These are phyloP conservation scores for Drosophila demipolita DNA, from an alignment of 2,888 invertebrate species.

Conservation along the genomic window DNA sequence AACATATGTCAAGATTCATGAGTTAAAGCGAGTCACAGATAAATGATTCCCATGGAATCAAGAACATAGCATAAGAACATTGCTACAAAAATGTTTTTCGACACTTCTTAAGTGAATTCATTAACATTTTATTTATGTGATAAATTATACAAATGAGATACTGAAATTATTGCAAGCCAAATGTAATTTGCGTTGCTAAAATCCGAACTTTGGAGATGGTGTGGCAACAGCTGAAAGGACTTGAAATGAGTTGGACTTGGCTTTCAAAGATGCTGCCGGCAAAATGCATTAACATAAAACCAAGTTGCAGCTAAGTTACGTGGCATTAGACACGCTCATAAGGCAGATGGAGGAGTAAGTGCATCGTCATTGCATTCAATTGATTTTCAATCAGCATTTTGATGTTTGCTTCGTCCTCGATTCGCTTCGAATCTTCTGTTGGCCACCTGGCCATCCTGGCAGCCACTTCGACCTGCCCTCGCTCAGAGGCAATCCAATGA, in stretches of 20 bases:
- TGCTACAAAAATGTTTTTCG: no score
- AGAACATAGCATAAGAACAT: no score
- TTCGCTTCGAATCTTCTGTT: constrained; percentile 3
- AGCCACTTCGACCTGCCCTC: constrained; percentile 40
- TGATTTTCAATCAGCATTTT: constrained; percentile 70
- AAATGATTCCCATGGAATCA: neutral
- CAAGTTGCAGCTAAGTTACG: constrained; percentile 8
- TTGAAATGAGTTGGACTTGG: neutral
- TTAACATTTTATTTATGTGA: neutral
- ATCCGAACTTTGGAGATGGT: constrained; percentile 37
- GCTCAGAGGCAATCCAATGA: constrained; percentile 29
- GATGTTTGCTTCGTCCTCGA: constrained; percentile 39
- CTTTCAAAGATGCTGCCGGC: neutral
- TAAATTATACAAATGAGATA: neutral
- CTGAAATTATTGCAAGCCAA: neutral
- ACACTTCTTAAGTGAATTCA: neutral
- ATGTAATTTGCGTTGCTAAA: neutral
- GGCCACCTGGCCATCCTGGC: constrained; percentile 6
- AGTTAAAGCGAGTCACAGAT: neutral
- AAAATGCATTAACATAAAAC: constrained; percentile 3
- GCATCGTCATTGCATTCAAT: constrained; percentile 57
- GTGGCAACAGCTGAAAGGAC: constrained; percentile 10
- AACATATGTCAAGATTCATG: constrained; percentile 6
- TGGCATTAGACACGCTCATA: constrained; percentile 52
- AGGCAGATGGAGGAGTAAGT: constrained; percentile 27